These are phyloP conservation scores for Isichthys henryi DNA, from an alignment of 2,113 vertebrate species.

Conservation along the genomic window DNA sequence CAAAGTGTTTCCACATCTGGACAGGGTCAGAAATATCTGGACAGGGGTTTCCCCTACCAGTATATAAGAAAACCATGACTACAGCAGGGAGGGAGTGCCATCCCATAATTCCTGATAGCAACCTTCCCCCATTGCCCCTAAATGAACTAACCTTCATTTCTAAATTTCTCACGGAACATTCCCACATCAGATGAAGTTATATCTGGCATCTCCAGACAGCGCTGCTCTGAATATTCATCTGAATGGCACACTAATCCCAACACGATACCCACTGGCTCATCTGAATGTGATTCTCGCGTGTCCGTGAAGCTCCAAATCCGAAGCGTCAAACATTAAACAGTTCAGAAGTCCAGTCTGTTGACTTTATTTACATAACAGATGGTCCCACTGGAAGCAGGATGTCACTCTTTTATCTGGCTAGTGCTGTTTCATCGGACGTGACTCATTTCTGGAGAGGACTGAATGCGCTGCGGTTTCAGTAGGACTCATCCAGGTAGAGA, in stretches of 20 bases:
- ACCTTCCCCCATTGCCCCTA: background rate
- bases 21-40: background rate
- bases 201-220: constrained; percentile 2
- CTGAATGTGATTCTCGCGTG: background rate
- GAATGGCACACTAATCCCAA: background rate
- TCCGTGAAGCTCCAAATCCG: background rate
- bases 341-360: constrained; percentile 1
- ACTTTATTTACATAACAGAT: background rate
- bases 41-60: background rate
- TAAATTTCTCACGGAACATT: background rate
- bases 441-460: constrained; percentile 3
- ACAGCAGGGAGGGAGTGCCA: background rate
- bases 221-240: background rate
- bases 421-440: background rate
- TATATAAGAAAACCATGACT: background rate
- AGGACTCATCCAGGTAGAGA: background rate
- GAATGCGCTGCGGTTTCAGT: background rate
- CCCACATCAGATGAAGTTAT: background rate
- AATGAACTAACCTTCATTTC: background rate
- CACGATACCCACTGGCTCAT: background rate
- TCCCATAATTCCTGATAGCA: background rate
- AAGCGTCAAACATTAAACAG: background rate
- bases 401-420: background rate
- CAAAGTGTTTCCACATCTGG: background rate
- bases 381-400: background rate